Evolutionary conservation across 2,888 invertebrate species (phyloP).

Genomic region (Rutpela maculata): DNA sequence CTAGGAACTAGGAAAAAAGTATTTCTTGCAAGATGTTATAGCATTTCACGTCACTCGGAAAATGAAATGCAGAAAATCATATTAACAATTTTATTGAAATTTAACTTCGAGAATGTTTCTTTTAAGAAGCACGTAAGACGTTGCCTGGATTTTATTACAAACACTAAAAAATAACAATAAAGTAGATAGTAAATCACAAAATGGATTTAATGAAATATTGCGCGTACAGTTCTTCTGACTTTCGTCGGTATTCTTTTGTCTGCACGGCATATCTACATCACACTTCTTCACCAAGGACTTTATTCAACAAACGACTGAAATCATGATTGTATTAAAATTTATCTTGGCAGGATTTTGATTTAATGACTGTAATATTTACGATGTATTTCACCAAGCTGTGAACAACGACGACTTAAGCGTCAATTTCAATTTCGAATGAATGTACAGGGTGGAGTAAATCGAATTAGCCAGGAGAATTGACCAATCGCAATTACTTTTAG

Average conservation of each 20-base stretch:
- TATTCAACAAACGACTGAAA: not conserved
- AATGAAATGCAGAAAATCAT: no score
- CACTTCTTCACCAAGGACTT: not conserved
- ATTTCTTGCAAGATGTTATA: no score
- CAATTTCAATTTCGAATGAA: no score
- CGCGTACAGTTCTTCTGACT: not conserved
- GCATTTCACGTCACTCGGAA: no score
- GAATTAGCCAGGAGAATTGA: no score
- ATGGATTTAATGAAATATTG: constrained; percentile 15
- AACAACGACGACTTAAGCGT: not conserved
- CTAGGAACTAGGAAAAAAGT: no score
- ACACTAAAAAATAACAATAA: constrained; percentile 14
- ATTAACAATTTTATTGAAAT: no score
- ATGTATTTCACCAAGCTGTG: not conserved
- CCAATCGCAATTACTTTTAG: no score
- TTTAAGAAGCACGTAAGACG: not conserved
- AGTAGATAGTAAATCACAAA: constrained; percentile 9
- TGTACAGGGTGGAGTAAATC: no score
- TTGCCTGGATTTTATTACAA: not conserved
- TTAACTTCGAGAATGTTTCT: not conserved
- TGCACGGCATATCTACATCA: not conserved
- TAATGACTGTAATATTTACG: not conserved
- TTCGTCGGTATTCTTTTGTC: not conserved
- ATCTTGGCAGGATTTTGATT: not conserved
- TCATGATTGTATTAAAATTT: not conserved